phyloP scores from a whole-genome alignment of 2,113 vertebrate genomes.

The Psittacula cyanocephala region DNA sequence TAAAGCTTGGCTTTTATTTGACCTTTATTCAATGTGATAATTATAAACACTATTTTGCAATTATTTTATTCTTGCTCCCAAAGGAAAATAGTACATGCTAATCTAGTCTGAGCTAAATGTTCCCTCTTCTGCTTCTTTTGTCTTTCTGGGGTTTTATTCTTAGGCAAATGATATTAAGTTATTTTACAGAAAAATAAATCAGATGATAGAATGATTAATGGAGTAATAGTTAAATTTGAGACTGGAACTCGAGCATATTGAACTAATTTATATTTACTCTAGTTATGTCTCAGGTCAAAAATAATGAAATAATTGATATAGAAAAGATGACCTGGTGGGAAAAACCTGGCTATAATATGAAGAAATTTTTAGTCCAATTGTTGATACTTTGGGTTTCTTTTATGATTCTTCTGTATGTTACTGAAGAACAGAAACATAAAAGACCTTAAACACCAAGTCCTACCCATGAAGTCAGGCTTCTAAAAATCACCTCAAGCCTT shows the following conservation, averaged over 20 bases:
- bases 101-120: neutral
- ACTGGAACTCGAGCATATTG: neutral
- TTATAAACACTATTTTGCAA: slow-evolving; percentile 33
- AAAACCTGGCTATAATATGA: neutral
- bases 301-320: neutral
- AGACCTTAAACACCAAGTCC: neutral
- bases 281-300: neutral
- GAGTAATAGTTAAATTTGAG: neutral
- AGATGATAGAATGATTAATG: neutral
- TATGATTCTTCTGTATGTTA: neutral
- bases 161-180: neutral
- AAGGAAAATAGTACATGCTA: neutral
- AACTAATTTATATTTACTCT: neutral
- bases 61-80: slow-evolving; percentile 27
- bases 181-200: neutral
- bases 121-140: neutral
- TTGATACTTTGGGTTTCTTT: neutral
- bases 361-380: neutral
- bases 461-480: neutral
- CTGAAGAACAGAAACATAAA: neutral
- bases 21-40: slow-evolving; percentile 17
- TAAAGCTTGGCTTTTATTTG: slow-evolving; percentile 39
- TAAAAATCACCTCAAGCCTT: neutral
- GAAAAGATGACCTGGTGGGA: neutral
- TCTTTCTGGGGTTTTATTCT: neutral